phyloP scores from a whole-genome alignment of 1,140 invertebrate genomes.

The Drosophila watanabei region DNA sequence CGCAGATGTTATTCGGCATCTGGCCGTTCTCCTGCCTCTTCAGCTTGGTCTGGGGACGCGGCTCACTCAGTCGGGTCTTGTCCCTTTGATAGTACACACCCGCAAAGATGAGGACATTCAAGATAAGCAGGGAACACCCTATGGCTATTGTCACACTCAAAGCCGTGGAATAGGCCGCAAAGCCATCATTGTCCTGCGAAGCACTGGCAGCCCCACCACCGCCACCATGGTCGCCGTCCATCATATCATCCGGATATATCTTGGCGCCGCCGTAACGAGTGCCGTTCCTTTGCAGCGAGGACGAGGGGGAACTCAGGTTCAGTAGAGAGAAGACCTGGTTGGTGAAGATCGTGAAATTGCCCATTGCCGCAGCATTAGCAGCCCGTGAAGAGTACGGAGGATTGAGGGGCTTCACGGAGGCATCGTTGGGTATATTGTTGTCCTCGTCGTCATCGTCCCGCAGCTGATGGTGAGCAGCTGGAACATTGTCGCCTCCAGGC shows the following conservation, averaged over 20 bases:
- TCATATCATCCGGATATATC: slow-evolving; percentile 72
- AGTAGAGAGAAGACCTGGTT: slow-evolving; percentile 84
- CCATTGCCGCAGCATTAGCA: slow-evolving; percentile 85
- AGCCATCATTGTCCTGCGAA: slow-evolving; percentile 92
- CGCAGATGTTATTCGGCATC: slow-evolving; percentile 94
- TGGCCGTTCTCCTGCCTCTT: slow-evolving; percentile 93
- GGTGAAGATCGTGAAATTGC: slow-evolving; percentile 83
- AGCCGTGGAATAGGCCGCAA: slow-evolving; percentile 94
- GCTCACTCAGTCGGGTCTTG: slow-evolving; percentile 90
- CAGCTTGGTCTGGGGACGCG: slow-evolving; percentile 87
- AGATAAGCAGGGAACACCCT: slow-evolving; percentile 94
- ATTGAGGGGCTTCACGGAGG: slow-evolving; percentile 86
- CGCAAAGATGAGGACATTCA: slow-evolving; percentile 97
- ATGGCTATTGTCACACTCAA: slow-evolving; percentile 97
- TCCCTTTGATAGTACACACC: slow-evolving; percentile 97
- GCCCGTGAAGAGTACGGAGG: slow-evolving; percentile 85
- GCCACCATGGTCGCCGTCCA: slow-evolving; percentile 83
- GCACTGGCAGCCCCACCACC: slow-evolving; percentile 86
- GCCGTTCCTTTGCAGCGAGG: slow-evolving; percentile 75
- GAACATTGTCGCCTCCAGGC: slow-evolving; percentile 94
- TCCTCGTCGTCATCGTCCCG: slow-evolving; percentile 89
- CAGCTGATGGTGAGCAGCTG: slow-evolving; percentile 94
- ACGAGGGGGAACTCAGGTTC: slow-evolving; percentile 82
- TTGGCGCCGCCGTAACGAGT: slow-evolving; percentile 65
- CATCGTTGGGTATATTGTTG: slow-evolving; percentile 87